phyloP scores from a whole-genome alignment of 1,140 invertebrate genomes.

The Drosophila athabasca region DNA sequence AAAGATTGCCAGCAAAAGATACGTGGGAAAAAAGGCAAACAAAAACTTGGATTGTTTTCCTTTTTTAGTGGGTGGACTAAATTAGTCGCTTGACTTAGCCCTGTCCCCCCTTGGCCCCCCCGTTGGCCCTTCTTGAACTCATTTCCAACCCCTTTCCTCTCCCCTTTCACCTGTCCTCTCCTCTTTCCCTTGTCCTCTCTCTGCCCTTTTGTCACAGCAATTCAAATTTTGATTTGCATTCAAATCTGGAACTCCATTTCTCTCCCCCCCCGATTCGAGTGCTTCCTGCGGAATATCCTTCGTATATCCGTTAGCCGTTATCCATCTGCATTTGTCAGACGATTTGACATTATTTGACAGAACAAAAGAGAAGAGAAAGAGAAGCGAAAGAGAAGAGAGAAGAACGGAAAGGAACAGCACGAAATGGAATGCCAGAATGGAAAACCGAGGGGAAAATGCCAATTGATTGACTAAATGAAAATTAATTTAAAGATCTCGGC shows the following conservation, averaged over 20 bases:
- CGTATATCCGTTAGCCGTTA: slow-evolving; percentile 10
- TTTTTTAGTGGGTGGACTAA: slow-evolving; percentile 19
- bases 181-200: slow-evolving; percentile 3
- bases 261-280: too few species aligned
- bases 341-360: slow-evolving; percentile 37
- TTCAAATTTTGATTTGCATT: slow-evolving; percentile 44
- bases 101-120: background rate
- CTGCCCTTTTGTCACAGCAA: slow-evolving; percentile 14
- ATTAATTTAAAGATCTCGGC: slow-evolving; percentile 27
- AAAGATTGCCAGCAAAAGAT: too few species aligned
- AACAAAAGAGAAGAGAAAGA: too few species aligned
- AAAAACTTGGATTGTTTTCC: background rate
- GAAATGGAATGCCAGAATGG: too few species aligned
- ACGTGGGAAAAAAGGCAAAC: background rate
- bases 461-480: slow-evolving; percentile 40
- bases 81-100: slow-evolving; percentile 69
- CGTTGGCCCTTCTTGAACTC: too few species aligned
- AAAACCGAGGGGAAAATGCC: background rate
- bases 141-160: background rate
- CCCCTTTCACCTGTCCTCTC: background rate
- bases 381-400: too few species aligned
- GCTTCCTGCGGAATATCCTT: too few species aligned
- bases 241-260: background rate
- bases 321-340: slow-evolving; percentile 28
- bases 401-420: too few species aligned